Evolutionary conservation across 2,888 invertebrate species (phyloP), one percentile per base, ranked within the genome.

Genomic region (Drosophila subquinaria): DNA sequence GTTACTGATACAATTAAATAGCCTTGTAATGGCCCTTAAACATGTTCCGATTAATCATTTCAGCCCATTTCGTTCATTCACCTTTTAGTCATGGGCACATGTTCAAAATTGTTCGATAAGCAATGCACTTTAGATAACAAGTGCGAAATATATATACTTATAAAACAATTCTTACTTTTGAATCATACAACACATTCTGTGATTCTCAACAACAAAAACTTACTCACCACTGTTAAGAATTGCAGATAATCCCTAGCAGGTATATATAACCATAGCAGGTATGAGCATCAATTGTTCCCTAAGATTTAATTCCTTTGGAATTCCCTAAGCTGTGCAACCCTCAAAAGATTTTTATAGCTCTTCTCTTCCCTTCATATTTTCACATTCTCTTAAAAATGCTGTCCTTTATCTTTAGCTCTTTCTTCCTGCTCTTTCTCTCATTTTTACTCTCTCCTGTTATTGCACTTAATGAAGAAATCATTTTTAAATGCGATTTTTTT

Each of bases 21-120:
- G 20, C 8, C 35, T 69, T 43, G 10, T 47, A 10, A 53, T 35
- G 38, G 23, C 13, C 45, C 69, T 63, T 69, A 40, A 36, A 15
- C 40, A 38, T 17, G 35, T 4, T 3, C n/a, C 3, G 43, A 5
- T 36, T 45, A 45, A 35, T 35, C 11, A n/a, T 47, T 10, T 15
- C 13, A 23, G 23, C 10, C 38, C 27, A 53, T 17, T 43, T 40
- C 61, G 71, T 71, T 67, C 76, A 60, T 67, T 75, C 71, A 66
- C 59, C 67, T 50, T 9, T 23, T 8, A 40, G 4, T 35, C 30
- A 38, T 43, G 47, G 45, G 23, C 40, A 62, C 20, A 15, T 51
- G 40, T 15, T 48, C 23, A 59, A 36, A 43, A 45, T n/a, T 33
- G 9, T 10, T 15, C 15, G 10, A 62, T 30, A 33, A 33, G 33